Percentiles rank a stretch among this genome's conserved stretches.
These are phyloP conservation scores for Cenopis cana DNA, from an alignment of 2,888 invertebrate genomes.

Conservation along the genomic window DNA sequence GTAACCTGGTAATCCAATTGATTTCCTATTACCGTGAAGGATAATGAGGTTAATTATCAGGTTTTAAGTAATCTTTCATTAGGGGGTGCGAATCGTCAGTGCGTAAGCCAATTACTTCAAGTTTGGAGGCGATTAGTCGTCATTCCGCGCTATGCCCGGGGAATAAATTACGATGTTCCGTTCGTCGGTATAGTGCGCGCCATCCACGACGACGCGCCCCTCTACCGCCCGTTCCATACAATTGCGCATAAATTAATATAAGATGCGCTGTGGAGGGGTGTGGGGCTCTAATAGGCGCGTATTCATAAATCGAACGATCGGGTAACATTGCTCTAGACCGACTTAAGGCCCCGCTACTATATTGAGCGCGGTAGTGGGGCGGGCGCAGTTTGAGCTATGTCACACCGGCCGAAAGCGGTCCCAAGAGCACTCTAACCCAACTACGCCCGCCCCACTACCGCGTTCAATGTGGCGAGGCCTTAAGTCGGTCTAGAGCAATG, in stretches of 20 bases:
- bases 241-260: too few species aligned
- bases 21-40: conserved; percentile 22
- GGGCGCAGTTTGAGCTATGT: too few species aligned
- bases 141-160: conserved; percentile 56
- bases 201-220: too few species aligned
- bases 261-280: too few species aligned
- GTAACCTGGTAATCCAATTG: conserved; percentile 19
- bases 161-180: conserved; percentile 63
- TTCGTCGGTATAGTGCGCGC: background rate
- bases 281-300: too few species aligned
- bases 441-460: too few species aligned
- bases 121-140: conserved; percentile 68
- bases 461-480: too few species aligned
- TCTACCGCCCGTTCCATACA: too few species aligned
- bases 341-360: too few species aligned
- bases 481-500: background rate
- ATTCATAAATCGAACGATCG: background rate
- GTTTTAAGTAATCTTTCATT: conserved; percentile 58
- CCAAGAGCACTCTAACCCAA: too few species aligned
- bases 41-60: conserved; percentile 48
- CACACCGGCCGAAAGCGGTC: too few species aligned
- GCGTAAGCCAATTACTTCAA: conserved; percentile 66
- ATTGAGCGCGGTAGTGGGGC: too few species aligned
- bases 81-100: conserved; percentile 56
- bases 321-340: background rate